A percentile compares a stretch with the other conserved stretches of the same genome.
phyloP scores from a whole-genome alignment of 1,140 invertebrate genomes.

The Eulimnadia texana region DNA sequence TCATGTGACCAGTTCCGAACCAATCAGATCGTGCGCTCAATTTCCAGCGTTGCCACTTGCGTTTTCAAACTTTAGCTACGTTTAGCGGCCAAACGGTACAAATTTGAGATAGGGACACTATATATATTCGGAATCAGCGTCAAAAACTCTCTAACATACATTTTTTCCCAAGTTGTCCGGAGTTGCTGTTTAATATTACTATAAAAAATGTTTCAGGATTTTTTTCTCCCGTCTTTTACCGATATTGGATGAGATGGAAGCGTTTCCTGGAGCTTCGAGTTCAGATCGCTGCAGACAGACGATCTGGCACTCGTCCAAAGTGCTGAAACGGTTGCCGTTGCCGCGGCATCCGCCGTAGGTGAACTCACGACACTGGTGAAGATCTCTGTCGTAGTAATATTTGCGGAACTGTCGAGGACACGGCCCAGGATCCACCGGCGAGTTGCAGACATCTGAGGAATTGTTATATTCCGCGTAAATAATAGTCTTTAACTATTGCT shows the following conservation, averaged over 20 bases:
- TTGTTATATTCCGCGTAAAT: conserved; percentile 17
- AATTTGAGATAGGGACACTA: too few relatives aligned
- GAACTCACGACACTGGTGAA: conserved; percentile 47
- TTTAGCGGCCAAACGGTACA: too few relatives aligned
- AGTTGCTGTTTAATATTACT: too few relatives aligned
- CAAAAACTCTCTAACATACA: too few relatives aligned
- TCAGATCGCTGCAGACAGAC: conserved; percentile 41
- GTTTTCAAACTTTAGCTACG: too few relatives aligned
- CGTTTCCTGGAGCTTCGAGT: conserved; percentile 29
- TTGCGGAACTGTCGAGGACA: conserved; percentile 45
- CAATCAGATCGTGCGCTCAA: too few relatives aligned
- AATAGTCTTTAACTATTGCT: too few relatives aligned
- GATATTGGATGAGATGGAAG: conserved; percentile 19
- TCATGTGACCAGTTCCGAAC: too few relatives aligned
- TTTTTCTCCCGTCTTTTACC: conserved; percentile 20
- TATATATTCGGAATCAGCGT: too few relatives aligned
- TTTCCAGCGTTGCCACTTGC: too few relatives aligned
- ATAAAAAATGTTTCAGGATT: too few relatives aligned
- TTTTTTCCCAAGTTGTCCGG: too few relatives aligned
- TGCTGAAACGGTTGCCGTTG: conserved; percentile 66
- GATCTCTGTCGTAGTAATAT: conserved; percentile 47
- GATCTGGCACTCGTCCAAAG: conserved; percentile 44
- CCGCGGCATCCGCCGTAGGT: conserved; percentile 71
- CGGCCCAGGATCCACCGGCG: conserved; percentile 45
- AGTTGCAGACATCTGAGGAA: conserved; percentile 41